Base-by-base conservation (phyloP, 2,888 invertebrate species). In the Neocrepidodera transversa region DNA sequence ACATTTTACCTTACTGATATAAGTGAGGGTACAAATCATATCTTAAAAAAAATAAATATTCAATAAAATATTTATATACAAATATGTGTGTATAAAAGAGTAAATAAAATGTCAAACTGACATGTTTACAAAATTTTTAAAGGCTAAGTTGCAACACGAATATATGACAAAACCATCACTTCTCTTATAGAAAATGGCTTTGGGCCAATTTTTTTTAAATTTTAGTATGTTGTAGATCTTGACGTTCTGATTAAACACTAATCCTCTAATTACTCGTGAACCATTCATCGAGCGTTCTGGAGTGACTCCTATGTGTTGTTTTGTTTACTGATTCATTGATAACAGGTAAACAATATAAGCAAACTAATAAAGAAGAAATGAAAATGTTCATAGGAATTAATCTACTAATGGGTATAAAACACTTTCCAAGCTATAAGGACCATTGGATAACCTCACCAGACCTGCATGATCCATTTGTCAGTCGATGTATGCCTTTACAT, bases 321-420 rank as follows among this genome's bases (percentile, higher is more conserved):
- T 14, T 40, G n/a, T n/a, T 13, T 51, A 13, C 40, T 13, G 23
- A 52, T n/a, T 23, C 20, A 18, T 23, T 40, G 20, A 40, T 28
- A 26, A 17, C 10, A n/a, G 35, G n/a, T n/a, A n/a, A n/a, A n/a
- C n/a, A n/a, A n/a, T n/a, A n/a, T n/a, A 6, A 20, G 2, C 42
- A 30, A 13, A 50, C 57, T 38, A 58, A 23, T 57, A n/a, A n/a
- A 13, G 36, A 20, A 2, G 57, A 64, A 51, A 60, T 64, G 14
- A 54, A 58, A 32, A 36, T 48, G 50, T 60, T 53, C 48, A 32
- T 64, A 17, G 61, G 51, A n/a, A 49, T 61, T 8, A 58, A 62
- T 48, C 16, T 62, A 16, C 23, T 64, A 16, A 64, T 60, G 62
- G 62, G 62, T 20, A 50, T 64, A 26, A 64, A 61, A 28, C 6